These are phyloP conservation scores for Apeira syringaria DNA, from an alignment of 2,888 invertebrate species.

Conservation along the genomic window DNA sequence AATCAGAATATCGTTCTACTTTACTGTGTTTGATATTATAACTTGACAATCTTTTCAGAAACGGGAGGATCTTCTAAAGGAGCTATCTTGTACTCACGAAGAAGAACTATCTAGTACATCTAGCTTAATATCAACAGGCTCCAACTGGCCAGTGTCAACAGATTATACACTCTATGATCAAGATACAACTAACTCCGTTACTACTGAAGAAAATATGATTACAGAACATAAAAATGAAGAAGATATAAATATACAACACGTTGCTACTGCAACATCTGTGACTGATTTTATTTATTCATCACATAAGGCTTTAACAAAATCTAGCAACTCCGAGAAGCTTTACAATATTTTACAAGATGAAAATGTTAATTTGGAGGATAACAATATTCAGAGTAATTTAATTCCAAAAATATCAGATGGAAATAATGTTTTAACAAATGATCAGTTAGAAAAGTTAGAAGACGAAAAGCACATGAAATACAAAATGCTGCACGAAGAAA, in stretches of 20 bases:
- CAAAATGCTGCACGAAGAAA: slow-evolving; percentile 71
- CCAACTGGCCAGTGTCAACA: slow-evolving; percentile 45
- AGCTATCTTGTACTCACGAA: slow-evolving; percentile 83
- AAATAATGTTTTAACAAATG: slow-evolving; percentile 51
- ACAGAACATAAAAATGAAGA: slow-evolving; percentile 56
- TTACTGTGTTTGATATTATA: too few relatives aligned
- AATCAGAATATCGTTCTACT: too few relatives aligned
- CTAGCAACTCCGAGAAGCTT: slow-evolving; percentile 32
- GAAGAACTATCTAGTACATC: slow-evolving; percentile 61
- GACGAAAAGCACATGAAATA: slow-evolving; percentile 68
- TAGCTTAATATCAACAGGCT: slow-evolving; percentile 40
- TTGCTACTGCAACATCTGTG: slow-evolving; percentile 38
- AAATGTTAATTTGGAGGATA: slow-evolving; percentile 48
- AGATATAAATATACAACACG: slow-evolving; percentile 46
- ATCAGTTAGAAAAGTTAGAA: slow-evolving; percentile 60
- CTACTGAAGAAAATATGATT: slow-evolving; percentile 51
- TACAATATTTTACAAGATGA: slow-evolving; percentile 46
- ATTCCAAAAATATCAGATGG: slow-evolving; percentile 54
- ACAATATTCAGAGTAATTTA: slow-evolving; percentile 66
- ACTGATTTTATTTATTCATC: slow-evolving; percentile 31
- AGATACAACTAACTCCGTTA: slow-evolving; percentile 51
- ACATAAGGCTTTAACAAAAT: slow-evolving; percentile 27
- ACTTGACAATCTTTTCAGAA: slow-evolving; percentile 61
- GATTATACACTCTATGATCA: slow-evolving; percentile 52
- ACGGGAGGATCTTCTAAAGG: slow-evolving; percentile 83